Percentiles rank a stretch among this genome's conserved stretches.
Evolutionary conservation across 1,140 invertebrate genomes (phyloP).

Genomic region (Nasonia vitripennis): DNA sequence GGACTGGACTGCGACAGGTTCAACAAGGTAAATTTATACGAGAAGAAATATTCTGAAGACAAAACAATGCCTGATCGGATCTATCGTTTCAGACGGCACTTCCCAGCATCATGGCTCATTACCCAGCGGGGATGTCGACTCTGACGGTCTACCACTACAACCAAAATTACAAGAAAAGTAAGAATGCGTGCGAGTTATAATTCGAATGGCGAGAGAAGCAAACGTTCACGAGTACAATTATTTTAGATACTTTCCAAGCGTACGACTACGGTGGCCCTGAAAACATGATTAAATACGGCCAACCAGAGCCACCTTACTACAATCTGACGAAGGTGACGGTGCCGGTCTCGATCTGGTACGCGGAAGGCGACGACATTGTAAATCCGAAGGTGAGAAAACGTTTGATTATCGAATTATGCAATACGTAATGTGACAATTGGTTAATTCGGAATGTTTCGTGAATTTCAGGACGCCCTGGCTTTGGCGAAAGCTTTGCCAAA

Average conservation of each 20-base stretch:
- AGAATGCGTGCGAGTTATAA: not conserved
- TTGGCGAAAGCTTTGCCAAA: conserved; percentile 14
- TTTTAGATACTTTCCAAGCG: conserved; percentile 24
- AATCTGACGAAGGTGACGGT: conserved; percentile 21
- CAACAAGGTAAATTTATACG: conserved; percentile 3
- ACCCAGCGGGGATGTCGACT: conserved; percentile 21
- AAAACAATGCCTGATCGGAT: not conserved
- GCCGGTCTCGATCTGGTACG: conserved; percentile 18
- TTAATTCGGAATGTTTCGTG: not conserved
- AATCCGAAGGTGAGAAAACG: conserved; percentile 11
- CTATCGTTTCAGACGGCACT: conserved; percentile 19
- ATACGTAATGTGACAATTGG: not conserved
- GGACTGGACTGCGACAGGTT: conserved; percentile 11
- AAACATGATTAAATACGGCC: conserved; percentile 19
- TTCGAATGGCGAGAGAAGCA: not conserved
- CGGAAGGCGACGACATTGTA: conserved; percentile 12
- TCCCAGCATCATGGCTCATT: conserved; percentile 9
- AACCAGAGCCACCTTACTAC: not conserved
- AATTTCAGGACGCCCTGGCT: conserved; percentile 17
- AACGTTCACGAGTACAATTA: not conserved
- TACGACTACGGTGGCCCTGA: not conserved
- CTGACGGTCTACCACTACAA: conserved; percentile 23
- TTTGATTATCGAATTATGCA: not conserved
- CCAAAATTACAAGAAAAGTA: conserved; percentile 58
- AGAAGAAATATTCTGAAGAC: no score